Conservation (phyloP, 2,888 invertebrate species). For the Heteromurus nitidus region DNA sequence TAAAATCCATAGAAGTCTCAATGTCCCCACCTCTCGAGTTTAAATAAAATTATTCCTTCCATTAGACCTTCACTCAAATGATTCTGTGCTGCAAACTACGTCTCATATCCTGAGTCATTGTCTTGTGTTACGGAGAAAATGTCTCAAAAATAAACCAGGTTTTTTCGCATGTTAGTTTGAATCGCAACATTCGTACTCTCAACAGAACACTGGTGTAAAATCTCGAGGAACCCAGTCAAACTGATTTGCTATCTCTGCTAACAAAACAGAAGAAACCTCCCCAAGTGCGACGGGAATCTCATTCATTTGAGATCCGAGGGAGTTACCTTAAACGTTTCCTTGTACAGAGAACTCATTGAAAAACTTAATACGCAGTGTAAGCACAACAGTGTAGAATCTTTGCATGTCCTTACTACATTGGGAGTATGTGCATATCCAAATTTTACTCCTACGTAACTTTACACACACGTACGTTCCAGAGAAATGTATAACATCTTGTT, state of each 20-base stretch:
- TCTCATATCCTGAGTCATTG: background rate
- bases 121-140: background rate
- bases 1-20: background rate
- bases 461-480: slow-evolving; percentile 46
- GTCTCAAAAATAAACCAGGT: slow-evolving; percentile 16
- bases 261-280: slow-evolving; percentile 4
- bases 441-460: slow-evolving; percentile 43
- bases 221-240: background rate
- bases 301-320: slow-evolving; percentile 57
- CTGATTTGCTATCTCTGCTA: background rate
- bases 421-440: slow-evolving; percentile 4
- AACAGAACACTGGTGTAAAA: slow-evolving; percentile 12
- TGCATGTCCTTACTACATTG: background rate
- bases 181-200: slow-evolving; percentile 6
- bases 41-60: background rate
- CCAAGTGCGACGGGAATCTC: slow-evolving; percentile 46
- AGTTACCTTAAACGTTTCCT: slow-evolving; percentile 43
- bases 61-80: background rate
- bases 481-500: too few relatives aligned
- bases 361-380: background rate
- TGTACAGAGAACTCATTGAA: slow-evolving; percentile 1
- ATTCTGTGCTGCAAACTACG: background rate
- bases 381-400: background rate
- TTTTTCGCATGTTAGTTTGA: slow-evolving; percentile 35
- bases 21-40: slow-evolving; percentile 5